Evolutionary conservation across 2,113 vertebrate species (phyloP).

Genomic region (Oryzias javanicus): DNA sequence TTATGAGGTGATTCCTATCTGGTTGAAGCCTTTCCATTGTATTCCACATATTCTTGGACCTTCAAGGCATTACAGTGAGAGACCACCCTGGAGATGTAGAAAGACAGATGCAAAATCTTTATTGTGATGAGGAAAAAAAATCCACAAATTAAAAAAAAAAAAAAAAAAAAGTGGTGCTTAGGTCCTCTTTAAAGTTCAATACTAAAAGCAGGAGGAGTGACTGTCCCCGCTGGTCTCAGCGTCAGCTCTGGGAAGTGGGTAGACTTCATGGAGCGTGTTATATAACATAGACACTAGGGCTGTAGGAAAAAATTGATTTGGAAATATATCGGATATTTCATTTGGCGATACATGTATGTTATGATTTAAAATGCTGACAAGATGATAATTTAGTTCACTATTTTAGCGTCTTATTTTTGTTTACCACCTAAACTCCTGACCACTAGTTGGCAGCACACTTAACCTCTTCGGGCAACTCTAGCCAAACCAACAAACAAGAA

Average conservation of each 20-base stretch:
- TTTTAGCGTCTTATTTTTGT: too few species aligned
- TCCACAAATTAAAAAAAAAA: conserved; percentile 35
- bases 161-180: conserved; percentile 57
- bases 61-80: conserved; percentile 41
- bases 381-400: too few species aligned
- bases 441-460: too few species aligned
- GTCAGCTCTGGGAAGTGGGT: conserved; percentile 35
- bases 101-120: conserved; percentile 49
- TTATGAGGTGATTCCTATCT: conserved; percentile 56
- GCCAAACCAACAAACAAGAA: too few species aligned
- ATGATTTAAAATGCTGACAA: too few species aligned
- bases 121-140: conserved; percentile 65
- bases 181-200: not conserved
- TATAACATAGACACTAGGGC: conserved; percentile 55
- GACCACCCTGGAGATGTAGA: conserved; percentile 74
- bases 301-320: too few species aligned
- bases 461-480: too few species aligned
- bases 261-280: conserved; percentile 67
- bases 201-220: conserved; percentile 11
- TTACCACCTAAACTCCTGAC: too few species aligned
- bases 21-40: conserved; percentile 61
- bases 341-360: too few species aligned
- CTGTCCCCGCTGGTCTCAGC: conserved; percentile 29
- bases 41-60: conserved; percentile 72
- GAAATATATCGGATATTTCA: too few species aligned